phyloP scores from a whole-genome alignment of 2,888 invertebrate genomes.

The Spatulosminthurus flaviceps region DNA sequence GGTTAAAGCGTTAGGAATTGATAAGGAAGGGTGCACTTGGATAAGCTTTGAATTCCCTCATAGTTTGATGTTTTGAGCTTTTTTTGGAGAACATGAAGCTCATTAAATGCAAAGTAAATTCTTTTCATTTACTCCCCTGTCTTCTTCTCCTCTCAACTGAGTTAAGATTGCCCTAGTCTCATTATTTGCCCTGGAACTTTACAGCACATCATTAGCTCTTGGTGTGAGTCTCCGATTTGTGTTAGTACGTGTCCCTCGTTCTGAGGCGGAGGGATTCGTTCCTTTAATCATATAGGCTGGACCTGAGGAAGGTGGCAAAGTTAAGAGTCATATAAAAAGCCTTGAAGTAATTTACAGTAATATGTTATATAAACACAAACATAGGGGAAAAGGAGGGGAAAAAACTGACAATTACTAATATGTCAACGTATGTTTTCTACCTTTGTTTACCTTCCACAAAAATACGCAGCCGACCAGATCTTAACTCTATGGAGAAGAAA shows the following conservation, averaged over 20 bases:
- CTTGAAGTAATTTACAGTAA: not conserved
- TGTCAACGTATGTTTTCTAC: not conserved
- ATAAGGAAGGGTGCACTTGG: too few relatives aligned
- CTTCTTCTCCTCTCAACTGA: too few relatives aligned
- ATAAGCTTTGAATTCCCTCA: too few relatives aligned
- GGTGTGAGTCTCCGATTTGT: not conserved
- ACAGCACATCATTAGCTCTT: constrained; percentile 12
- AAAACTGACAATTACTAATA: not conserved
- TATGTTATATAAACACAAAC: not conserved
- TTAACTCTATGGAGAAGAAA: too few relatives aligned
- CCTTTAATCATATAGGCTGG: not conserved
- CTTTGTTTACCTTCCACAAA: not conserved
- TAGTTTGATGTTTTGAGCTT: too few relatives aligned
- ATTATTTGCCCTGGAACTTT: constrained; percentile 33
- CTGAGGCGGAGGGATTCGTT: not conserved
- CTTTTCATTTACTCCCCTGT: constrained; percentile 40
- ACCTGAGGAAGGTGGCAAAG: not conserved
- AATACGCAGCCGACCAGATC: too few relatives aligned
- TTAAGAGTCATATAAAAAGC: not conserved
- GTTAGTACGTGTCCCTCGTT: constrained; percentile 18
- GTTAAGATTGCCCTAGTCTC: constrained; percentile 41
- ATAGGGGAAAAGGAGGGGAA: not conserved
- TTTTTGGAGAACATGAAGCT: constrained; percentile 38
- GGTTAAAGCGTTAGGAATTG: too few relatives aligned
- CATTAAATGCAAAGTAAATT: constrained; percentile 46